Base-by-base conservation (phyloP, 2,888 invertebrate genomes). In the Sericinus montela region DNA sequence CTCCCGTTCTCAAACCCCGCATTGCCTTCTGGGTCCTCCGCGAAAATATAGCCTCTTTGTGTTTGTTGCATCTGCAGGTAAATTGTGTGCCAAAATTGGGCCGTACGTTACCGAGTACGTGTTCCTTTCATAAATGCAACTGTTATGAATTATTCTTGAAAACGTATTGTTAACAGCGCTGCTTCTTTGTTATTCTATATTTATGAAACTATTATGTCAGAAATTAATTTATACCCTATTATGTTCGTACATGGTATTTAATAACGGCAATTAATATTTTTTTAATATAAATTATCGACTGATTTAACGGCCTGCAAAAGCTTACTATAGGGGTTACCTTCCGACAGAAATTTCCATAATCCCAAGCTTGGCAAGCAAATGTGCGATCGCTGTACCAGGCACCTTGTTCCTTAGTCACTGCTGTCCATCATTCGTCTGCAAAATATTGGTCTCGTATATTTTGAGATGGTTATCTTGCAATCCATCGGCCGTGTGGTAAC, bases 1-100 rank as follows among this genome's bases (percentile, higher is more conserved):
- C 25, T 42, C 19, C 42, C 11, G n/a, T n/a, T 5, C 5, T 8
- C 14, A 32, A 25, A 23, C 10, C 38, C 39, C 34, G 35, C 10
- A 64, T 61, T 59, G 47, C 55, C 53, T 53, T 48, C 53, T 53
- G 55, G 56, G 51, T 57, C 69, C 68, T 68, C 66, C 65, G 62
- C 69, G 67, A 70, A 32, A 32, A 80, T 77, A 77, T 78, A 75
- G 69, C 80, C 82, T 85, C 85, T 86, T 87, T 86, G 83, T 86
- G 78, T 81, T 79, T 78, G 84, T 80, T 86, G 85, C 87, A 87
- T 86, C 84, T 87, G 87, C 85, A 86, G 87, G 86, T 87, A 85
- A 85, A 84, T 85, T 84, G 85, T 76, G 72, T 71, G 72, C 83
- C 75, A 71, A 81, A 86, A 84, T 86, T 84, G 84, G 84, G 66